Conservation (phyloP, 2,113 vertebrate genomes). For the Rhinopomastus cyanomelas region DNA sequence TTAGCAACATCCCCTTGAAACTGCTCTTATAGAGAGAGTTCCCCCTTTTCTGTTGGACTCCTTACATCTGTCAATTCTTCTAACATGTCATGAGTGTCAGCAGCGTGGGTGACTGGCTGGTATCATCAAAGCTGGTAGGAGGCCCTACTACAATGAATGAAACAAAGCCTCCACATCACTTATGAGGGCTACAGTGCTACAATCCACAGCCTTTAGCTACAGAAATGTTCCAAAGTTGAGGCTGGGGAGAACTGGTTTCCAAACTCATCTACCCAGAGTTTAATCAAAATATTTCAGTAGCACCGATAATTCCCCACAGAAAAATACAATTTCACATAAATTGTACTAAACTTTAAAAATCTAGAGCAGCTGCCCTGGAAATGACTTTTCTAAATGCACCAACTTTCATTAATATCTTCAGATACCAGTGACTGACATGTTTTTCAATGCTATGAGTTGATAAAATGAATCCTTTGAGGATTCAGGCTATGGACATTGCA, state of each 20-base stretch:
- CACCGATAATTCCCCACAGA: background rate
- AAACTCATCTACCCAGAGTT: background rate
- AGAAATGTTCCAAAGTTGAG: background rate
- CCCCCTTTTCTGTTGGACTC: fast-evolving
- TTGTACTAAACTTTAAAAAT: background rate
- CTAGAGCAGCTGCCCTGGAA: background rate
- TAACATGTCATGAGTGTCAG: fast-evolving
- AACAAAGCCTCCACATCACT: fast-evolving
- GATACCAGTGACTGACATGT: background rate
- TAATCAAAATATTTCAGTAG: background rate
- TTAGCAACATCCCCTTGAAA: background rate
- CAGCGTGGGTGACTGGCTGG: fast-evolving
- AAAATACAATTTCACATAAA: background rate
- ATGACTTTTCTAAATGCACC: background rate
- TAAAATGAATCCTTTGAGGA: background rate
- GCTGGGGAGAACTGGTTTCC: background rate
- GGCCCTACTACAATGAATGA: fast-evolving
- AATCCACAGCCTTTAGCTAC: background rate
- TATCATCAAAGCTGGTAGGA: too few relatives aligned
- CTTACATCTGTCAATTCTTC: background rate
- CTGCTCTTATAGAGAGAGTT: background rate
- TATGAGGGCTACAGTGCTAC: background rate
- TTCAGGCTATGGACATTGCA: too few relatives aligned
- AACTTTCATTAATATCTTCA: background rate
- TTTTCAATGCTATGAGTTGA: background rate